Conservation (phyloP, 2,888 invertebrate species). For the Acronicta leporina region DNA sequence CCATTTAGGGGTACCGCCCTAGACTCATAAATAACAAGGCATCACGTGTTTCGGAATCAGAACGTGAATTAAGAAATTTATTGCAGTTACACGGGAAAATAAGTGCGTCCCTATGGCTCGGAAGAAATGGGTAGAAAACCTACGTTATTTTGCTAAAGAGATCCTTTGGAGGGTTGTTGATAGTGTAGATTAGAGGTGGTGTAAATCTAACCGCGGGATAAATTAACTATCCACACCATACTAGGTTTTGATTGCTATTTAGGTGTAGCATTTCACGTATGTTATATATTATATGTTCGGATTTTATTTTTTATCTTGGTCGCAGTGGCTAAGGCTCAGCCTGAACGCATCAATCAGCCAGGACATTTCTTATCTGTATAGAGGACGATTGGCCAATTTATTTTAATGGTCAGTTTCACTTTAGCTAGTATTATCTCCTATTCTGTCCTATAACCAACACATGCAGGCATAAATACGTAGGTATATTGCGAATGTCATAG, state of each 20-base stretch:
- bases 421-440: not conserved
- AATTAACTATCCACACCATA: constrained; percentile 2
- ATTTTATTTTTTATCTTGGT: not conserved
- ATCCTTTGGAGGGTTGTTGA: constrained; percentile 11
- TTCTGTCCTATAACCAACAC: too few relatives aligned
- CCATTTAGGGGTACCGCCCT: constrained; percentile 56
- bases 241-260: not conserved
- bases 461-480: not conserved
- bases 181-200: not conserved
- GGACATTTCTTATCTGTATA: constrained; percentile 1
- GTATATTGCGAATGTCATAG: not conserved
- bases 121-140: constrained; percentile 20
- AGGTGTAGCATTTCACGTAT: too few relatives aligned
- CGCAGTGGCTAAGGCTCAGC: not conserved
- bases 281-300: too few relatives aligned
- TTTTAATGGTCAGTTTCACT: not conserved
- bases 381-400: constrained; percentile 8
- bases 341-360: not conserved
- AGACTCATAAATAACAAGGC: constrained; percentile 65
- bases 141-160: constrained; percentile 36
- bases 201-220: constrained; percentile 7
- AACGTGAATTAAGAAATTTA: constrained; percentile 65
- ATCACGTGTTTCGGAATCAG: constrained; percentile 64
- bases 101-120: constrained; percentile 50
- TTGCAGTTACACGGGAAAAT: constrained; percentile 63